Evolutionary conservation across 2,797 vertebrate species (phyloP), one percentile per base, ranked within the genome.

Genomic region (Melanotaenia nigrans): DNA sequence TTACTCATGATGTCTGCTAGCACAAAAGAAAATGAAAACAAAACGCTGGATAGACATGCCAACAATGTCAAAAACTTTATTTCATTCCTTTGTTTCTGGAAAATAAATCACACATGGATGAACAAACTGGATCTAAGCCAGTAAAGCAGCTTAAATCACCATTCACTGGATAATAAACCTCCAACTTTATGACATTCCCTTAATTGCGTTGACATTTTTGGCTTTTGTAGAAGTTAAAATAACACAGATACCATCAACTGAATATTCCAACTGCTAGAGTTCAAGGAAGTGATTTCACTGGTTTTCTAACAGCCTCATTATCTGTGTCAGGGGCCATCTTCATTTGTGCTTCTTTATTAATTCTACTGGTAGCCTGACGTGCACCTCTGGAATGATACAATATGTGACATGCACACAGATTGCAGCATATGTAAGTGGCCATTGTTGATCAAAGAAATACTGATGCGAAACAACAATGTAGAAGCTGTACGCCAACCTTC

Each of bases 161-260:
- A 56, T 8, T 45, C 56, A 24, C 32, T 32, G 56, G 4, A 33
- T 42, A 11, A 42, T 7, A 33, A 42, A 42, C 8, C 32, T 45
- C 40, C 20, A 57, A 7, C 20, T n/a, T 40, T 22, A 56, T 5
- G 0, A 14, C 55, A 38, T 66, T 66, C 22, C 40, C 40, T 56
- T 25, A 33, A 42, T 22, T 24, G 20, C n/a, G 36, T 36, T 36
- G 32, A 35, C 10, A 58, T 36, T 42, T 8, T 11, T 32, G 55
- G 24, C 25, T 56, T 66, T 66, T 36, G n/a, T 53, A n/a, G 28
- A 56, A 42, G 53, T 56, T 56, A 66, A n/a, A 42, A 28, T n/a
- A 47, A 47, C 45, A n/a, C 12, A 56, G 20, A 45, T 22, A 32
- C 53, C 30, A 38, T 45, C 20, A 8, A 24, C 47, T 3, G 45